Percentiles rank a stretch among this genome's conserved stretches.
Conservation (phyloP, 2,113 vertebrate genomes). For the Telmatochromis sp. region DNA sequence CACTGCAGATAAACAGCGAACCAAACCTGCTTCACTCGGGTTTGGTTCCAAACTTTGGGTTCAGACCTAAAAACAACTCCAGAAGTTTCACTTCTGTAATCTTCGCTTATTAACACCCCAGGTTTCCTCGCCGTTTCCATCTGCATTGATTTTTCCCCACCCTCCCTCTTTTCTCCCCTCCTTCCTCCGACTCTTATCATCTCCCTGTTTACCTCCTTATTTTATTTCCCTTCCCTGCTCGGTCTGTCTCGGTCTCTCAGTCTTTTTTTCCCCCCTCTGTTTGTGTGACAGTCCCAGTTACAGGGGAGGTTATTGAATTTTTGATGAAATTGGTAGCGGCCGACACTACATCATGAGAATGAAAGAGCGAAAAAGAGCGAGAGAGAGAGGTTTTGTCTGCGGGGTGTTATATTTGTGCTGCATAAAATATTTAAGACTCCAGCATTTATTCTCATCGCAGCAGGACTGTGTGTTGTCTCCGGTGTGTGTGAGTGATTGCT, state of each 20-base stretch:
- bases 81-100: background rate
- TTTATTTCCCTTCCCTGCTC: background rate
- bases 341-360: background rate
- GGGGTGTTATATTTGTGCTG: slow-evolving; percentile 22
- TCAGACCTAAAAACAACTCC: background rate
- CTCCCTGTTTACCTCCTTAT: background rate
- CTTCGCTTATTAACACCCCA: background rate
- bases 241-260: background rate
- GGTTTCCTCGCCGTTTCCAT: background rate
- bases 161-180: background rate
- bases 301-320: slow-evolving; percentile 27
- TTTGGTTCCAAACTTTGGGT: background rate
- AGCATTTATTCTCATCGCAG: background rate
- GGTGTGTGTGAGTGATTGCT: background rate
- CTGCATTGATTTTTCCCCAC: background rate
- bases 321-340: slow-evolving; percentile 31
- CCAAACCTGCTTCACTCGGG: background rate
- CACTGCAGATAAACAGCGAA: background rate
- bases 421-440: slow-evolving; percentile 43
- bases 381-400: slow-evolving; percentile 4
- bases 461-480: background rate
- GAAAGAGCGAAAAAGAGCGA: background rate
- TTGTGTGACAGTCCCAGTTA: slow-evolving; percentile 2
- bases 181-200: background rate
- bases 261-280: background rate